Conservation (phyloP, 2,797 vertebrate species). For the Tenualosa ilisha region DNA sequence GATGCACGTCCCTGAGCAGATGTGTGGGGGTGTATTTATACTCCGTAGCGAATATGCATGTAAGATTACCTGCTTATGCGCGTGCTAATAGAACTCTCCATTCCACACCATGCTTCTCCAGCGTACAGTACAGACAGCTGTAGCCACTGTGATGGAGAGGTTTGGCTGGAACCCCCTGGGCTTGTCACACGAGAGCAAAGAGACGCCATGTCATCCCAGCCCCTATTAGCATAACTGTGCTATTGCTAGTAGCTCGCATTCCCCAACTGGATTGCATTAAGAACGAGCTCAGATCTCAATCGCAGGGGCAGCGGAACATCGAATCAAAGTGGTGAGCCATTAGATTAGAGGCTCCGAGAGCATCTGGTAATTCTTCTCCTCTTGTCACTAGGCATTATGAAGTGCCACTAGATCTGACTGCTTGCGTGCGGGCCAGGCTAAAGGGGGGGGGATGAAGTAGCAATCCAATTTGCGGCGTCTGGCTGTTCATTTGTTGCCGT, state of each 20-base stretch:
- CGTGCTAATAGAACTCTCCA: conserved; percentile 16
- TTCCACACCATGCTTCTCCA: neutral
- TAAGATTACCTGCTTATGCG: neutral
- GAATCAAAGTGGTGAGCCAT: conserved; percentile 43
- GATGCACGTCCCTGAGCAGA: neutral
- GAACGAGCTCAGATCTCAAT: conserved; percentile 37
- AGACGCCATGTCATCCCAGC: neutral
- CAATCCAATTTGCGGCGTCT: conserved; percentile 36
- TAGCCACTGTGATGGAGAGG: conserved; percentile 12
- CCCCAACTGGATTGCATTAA: conserved; percentile 39
- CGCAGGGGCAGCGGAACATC: conserved; percentile 34
- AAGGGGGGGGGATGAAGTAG: conserved; percentile 28
- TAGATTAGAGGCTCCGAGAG: conserved; percentile 44
- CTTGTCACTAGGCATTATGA: conserved; percentile 45
- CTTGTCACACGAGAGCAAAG: conserved; percentile 5
- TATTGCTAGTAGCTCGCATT: conserved; percentile 20
- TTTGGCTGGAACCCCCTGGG: conserved; percentile 3
- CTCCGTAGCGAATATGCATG: neutral
- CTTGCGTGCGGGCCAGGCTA: conserved; percentile 3
- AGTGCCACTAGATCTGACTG: conserved; percentile 17
- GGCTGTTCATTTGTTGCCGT: neutral
- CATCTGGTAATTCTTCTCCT: conserved; percentile 43
- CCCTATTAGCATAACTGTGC: conserved; percentile 15
- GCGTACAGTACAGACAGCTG: conserved; percentile 14
- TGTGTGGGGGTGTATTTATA: neutral